These are phyloP conservation scores for Chrysaora quinquecirrha DNA, from an alignment of 30 jellyfish, hydroid and myxozoan species.

Conservation along the genomic window DNA sequence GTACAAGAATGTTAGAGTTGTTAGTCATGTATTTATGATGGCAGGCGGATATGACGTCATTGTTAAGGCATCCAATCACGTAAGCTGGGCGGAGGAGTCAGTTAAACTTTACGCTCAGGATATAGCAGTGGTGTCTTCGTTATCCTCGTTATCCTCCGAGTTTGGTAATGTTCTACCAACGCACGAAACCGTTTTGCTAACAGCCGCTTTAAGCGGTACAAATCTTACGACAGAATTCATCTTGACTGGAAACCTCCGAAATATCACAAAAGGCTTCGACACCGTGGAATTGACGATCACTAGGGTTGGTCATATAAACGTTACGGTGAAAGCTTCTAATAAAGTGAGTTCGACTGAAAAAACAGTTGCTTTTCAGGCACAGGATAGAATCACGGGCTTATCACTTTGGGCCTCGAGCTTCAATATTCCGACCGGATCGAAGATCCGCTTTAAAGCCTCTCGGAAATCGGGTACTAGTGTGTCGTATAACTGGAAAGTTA, in stretches of 20 bases:
- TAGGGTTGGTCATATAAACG: neutral
- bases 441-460: slow-evolving; percentile 29
- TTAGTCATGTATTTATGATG: neutral
- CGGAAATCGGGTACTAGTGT: slow-evolving; percentile 28
- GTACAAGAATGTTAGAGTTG: neutral
- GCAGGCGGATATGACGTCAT: slow-evolving; percentile 31
- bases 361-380: slow-evolving; percentile 8
- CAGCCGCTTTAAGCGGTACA: slow-evolving; percentile 18
- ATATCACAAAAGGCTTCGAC: neutral
- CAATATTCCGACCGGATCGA: slow-evolving; percentile 30
- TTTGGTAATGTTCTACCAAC: slow-evolving; percentile 41
- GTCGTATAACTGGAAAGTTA: slow-evolving; percentile 32
- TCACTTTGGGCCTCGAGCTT: slow-evolving; percentile 45
- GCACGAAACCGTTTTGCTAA: neutral
- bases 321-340: slow-evolving; percentile 29
- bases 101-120: slow-evolving; percentile 32
- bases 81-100: slow-evolving; percentile 2
- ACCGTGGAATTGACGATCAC: neutral
- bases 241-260: neutral
- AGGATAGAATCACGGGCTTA: slow-evolving; percentile 23
- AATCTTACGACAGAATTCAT: slow-evolving; percentile 10
- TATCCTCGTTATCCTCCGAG: neutral
- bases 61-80: slow-evolving; percentile 48
- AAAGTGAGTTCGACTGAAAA: slow-evolving; percentile 17
- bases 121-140: slow-evolving; percentile 2